These are phyloP conservation scores for Acromyrmex heyeri DNA, from an alignment of 1,140 invertebrate species.

Conservation along the genomic window DNA sequence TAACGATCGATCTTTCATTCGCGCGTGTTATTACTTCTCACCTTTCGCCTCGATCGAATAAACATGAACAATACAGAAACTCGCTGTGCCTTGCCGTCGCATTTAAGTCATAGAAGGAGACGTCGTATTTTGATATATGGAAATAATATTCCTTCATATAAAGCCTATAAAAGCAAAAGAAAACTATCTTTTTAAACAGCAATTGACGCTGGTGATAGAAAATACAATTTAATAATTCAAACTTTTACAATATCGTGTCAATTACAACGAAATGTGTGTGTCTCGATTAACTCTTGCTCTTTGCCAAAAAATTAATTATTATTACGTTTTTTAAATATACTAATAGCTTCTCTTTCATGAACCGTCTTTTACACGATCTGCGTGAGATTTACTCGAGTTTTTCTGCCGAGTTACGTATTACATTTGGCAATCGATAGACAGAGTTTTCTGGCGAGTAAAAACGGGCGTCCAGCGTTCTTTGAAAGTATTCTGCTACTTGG, in stretches of 20 bases:
- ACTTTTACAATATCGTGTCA: neutral
- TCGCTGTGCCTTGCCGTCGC: neutral
- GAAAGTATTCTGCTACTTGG: slow-evolving; percentile 53
- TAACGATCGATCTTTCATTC: slow-evolving; percentile 51
- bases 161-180: neutral
- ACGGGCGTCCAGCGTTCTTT: slow-evolving; percentile 27
- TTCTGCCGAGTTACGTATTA: neutral
- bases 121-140: neutral
- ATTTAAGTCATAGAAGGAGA: neutral
- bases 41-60: slow-evolving; percentile 11
- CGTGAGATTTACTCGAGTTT: slow-evolving; percentile 28
- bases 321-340: neutral
- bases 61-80: slow-evolving; percentile 20
- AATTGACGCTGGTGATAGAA: neutral
- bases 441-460: slow-evolving; percentile 15
- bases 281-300: neutral
- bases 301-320: neutral
- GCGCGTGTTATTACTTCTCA: slow-evolving; percentile 25
- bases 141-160: slow-evolving; percentile 1
- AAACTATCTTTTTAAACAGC: neutral
- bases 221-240: neutral
- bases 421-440: slow-evolving; percentile 21
- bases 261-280: neutral
- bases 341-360: neutral
- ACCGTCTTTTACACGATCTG: neutral